A percentile compares a stretch with the other conserved stretches of the same genome.
Conservation (phyloP, 2,888 invertebrate genomes). For the Danaus chrysippus region DNA sequence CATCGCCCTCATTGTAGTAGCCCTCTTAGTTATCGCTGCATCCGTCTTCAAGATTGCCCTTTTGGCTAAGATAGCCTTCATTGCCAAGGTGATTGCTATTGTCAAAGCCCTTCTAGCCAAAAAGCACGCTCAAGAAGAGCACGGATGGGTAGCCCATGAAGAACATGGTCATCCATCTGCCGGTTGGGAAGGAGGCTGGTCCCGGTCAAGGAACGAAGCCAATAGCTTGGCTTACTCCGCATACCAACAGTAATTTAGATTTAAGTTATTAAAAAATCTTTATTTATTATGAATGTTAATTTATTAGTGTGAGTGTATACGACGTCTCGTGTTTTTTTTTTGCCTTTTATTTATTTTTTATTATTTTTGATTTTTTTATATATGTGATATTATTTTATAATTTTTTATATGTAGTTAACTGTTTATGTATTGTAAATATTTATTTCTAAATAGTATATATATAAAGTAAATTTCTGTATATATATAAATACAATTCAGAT, state of each 20-base stretch:
- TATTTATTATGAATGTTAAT: slow-evolving; percentile 45
- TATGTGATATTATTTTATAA: slow-evolving; percentile 25
- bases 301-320: slow-evolving; percentile 47
- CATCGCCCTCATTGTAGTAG: slow-evolving; percentile 81
- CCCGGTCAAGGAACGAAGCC: slow-evolving; percentile 62
- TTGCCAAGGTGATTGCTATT: slow-evolving; percentile 59
- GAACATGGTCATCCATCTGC: slow-evolving; percentile 49
- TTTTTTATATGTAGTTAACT: slow-evolving; percentile 11
- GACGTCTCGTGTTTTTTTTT: slow-evolving; percentile 21
- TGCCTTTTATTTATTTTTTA: slow-evolving; percentile 37
- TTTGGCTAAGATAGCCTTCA: slow-evolving; percentile 87
- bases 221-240: slow-evolving; percentile 65
- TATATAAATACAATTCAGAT: neutral
- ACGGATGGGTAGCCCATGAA: slow-evolving; percentile 46
- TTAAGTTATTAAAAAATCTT: slow-evolving; percentile 28
- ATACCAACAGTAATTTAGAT: slow-evolving; percentile 51
- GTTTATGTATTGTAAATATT: slow-evolving; percentile 16
- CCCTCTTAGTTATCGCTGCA: slow-evolving; percentile 83
- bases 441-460: slow-evolving; percentile 10
- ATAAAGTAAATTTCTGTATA: neutral
- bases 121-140: slow-evolving; percentile 55
- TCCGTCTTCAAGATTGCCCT: slow-evolving; percentile 85
- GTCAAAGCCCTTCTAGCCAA: slow-evolving; percentile 66
- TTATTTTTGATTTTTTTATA: slow-evolving; percentile 35
- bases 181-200: slow-evolving; percentile 67